phyloP scores from a whole-genome alignment of 2,888 invertebrate genomes.

The Pheosia gnoma region DNA sequence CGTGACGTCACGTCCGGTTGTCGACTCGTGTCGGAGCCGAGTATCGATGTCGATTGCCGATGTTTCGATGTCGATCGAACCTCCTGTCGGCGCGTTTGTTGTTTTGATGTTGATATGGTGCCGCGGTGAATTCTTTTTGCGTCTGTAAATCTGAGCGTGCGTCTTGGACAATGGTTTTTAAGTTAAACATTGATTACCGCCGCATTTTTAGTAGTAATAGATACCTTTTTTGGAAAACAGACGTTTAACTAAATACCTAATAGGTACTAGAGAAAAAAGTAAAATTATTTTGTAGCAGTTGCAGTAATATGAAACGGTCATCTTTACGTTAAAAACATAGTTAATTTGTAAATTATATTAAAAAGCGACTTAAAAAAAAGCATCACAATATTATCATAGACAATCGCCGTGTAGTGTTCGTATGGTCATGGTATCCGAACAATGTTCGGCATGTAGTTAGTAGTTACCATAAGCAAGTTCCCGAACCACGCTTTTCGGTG shows the following conservation, averaged over 20 bases:
- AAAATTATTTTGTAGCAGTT: too few species aligned
- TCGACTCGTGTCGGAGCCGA: slow-evolving; percentile 50
- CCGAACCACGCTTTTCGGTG: slow-evolving; percentile 58
- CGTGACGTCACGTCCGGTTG: slow-evolving; percentile 79
- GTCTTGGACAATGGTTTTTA: neutral
- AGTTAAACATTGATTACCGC: too few species aligned
- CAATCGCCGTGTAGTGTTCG: slow-evolving; percentile 12
- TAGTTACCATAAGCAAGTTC: slow-evolving; percentile 50
- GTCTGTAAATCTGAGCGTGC: slow-evolving; percentile 53
- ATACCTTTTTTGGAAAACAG: too few species aligned
- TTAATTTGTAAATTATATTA: neutral
- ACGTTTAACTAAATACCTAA: too few species aligned
- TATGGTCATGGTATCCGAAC: slow-evolving; percentile 31
- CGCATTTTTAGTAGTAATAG: too few species aligned
- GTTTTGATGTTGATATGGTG: slow-evolving; percentile 72
- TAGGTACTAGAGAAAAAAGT: too few species aligned
- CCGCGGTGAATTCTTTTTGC: slow-evolving; percentile 59
- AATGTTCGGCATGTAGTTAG: slow-evolving; percentile 40
- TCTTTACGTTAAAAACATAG: too few species aligned
- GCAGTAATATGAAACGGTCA: too few species aligned
- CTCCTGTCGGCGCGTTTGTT: slow-evolving; percentile 79
- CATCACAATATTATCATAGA: neutral
- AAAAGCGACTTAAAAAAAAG: neutral
- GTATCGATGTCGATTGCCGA: slow-evolving; percentile 62
- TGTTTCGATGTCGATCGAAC: slow-evolving; percentile 66